phyloP scores from a whole-genome alignment of 2,797 vertebrate genomes.

The Alauda arvensis region DNA sequence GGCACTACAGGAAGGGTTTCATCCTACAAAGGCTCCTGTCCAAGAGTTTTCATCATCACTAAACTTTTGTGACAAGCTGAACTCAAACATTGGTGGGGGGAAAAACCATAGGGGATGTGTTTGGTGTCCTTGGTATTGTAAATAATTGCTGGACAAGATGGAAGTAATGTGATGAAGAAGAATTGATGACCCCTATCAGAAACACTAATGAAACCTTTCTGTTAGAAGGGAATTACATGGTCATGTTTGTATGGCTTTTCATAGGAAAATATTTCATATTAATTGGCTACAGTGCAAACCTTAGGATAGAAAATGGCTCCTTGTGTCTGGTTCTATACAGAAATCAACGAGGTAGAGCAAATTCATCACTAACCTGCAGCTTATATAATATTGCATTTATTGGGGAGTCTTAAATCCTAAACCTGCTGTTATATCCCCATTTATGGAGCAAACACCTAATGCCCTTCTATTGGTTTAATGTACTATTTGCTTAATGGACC shows the following conservation, averaged over 20 bases:
- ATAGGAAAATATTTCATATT: slow-evolving; percentile 30
- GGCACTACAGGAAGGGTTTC: background rate
- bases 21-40: background rate
- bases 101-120: background rate
- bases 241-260: slow-evolving; percentile 37
- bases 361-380: slow-evolving; percentile 24
- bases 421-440: slow-evolving; percentile 34
- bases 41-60: background rate
- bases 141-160: background rate
- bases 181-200: slow-evolving; percentile 12
- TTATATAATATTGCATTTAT: slow-evolving; percentile 38
- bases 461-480: slow-evolving; percentile 61
- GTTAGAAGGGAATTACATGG: slow-evolving; percentile 22
- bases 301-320: background rate
- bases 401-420: slow-evolving; percentile 48
- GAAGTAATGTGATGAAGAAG: background rate
- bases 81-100: accelerated
- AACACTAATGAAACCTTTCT: slow-evolving; percentile 35
- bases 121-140: background rate
- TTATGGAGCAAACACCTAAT: slow-evolving; percentile 38
- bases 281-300: slow-evolving; percentile 12
- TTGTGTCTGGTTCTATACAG: background rate
- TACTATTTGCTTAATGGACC: slow-evolving; percentile 68
- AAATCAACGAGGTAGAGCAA: slow-evolving; percentile 37
- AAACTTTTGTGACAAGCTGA: background rate